Base-by-base conservation (phyloP, 2,113 vertebrate species). In the Echinops telfairi region DNA sequence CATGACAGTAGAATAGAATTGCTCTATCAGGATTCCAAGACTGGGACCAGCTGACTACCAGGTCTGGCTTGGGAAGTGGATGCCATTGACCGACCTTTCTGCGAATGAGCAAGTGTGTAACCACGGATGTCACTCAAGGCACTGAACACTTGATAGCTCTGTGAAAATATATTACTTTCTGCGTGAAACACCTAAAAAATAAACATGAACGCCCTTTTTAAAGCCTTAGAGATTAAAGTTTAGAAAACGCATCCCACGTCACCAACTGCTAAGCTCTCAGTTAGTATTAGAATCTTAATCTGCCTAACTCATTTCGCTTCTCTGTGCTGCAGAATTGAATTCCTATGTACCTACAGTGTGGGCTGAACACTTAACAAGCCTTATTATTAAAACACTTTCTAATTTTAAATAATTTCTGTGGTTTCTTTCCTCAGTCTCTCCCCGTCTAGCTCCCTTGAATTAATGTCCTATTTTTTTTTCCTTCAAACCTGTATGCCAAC, bases 401-500 rank as follows among this genome's bases (percentile, higher is more conserved):
- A 27, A 6, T 36, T 85, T 90, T 86, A 79, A 91, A 66, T 23
- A 91, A 40, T 87, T 78, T 83, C 36, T 88, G 23, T 27, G 85
- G 33, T 68, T 79, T 85, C 33, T 92, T 92, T 77, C 33, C 36
- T 66, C 8, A 68, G 36, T 81, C 11, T 91, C 16, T 84, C 22
- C 88, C 36, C 12, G 80, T 36, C 14, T 31, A 78, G 1, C 0
- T 22, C 15, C 15, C 14, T 83, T 73, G 87, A 68, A 1, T 57
- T 76, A 81, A 62, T 91, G 19, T 80, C 71, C 22, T 93, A 82
- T 92, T 92, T 89, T 92, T 89, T 60, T 83, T 91, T 62, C 40
- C 90, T 92, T 93, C 75, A 92, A 93, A 92, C 91, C 85, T 78
- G 86, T 47, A 91, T 84, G 27, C 17, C 14, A 73, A 60, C 22